Evolutionary conservation across 2,797 vertebrate genomes (phyloP).

Genomic region (Ceryle rudis): DNA sequence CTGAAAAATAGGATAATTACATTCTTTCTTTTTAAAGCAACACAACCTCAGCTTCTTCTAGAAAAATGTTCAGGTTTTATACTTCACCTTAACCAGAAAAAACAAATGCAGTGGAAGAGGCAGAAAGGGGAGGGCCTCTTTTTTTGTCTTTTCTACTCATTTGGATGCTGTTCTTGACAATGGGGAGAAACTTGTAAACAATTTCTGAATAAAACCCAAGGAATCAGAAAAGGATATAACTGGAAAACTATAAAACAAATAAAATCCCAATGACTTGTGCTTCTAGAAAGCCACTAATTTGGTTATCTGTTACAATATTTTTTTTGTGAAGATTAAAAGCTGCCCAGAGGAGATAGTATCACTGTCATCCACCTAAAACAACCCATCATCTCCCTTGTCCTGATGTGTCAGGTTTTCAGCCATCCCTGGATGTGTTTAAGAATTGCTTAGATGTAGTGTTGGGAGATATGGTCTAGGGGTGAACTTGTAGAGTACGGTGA

Average conservation of each 20-base stretch:
- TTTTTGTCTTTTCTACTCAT: background rate
- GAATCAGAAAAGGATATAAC: background rate
- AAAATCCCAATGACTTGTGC: background rate
- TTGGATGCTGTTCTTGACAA: background rate
- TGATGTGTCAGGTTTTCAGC: background rate
- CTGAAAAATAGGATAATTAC: background rate
- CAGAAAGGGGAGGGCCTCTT: background rate
- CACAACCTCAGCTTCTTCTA: background rate
- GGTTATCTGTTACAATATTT: background rate
- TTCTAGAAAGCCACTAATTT: background rate
- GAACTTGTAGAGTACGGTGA: no score
- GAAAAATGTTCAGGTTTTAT: background rate
- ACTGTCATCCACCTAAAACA: background rate
- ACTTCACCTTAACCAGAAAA: background rate
- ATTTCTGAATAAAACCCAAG: background rate
- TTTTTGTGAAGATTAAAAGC: background rate
- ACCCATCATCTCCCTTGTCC: accelerated
- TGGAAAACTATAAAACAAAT: background rate
- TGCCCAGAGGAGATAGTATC: background rate
- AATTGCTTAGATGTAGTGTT: no score
- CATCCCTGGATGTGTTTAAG: no score
- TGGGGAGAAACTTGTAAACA: background rate
- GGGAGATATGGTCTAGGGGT: no score
- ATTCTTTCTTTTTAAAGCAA: background rate
- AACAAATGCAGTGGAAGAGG: background rate